Evolutionary conservation across 2,113 vertebrate species (phyloP), one percentile per base, ranked within the genome.

Genomic region (Epinephelus fuscoguttatus): DNA sequence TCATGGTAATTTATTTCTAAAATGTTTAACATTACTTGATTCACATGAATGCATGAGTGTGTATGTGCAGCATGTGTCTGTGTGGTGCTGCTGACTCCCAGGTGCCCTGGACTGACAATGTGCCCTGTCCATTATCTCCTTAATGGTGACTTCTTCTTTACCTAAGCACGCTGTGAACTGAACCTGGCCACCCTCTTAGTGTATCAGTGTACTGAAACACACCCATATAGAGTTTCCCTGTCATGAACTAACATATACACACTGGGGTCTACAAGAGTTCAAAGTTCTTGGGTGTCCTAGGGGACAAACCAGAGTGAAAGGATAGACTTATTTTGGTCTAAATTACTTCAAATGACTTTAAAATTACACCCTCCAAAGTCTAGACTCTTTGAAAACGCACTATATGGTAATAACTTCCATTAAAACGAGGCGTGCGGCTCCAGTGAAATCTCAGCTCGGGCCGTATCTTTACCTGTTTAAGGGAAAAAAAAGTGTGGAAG

Each of bases 261-360:
- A 80, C 63, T 13, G 1, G 79, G 92, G 91, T 94, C 91, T 88
- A 66, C 18, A 17, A 18, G 84, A 93, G 92, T 94, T 94, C 91
- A 92, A 84, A 90, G 86, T 87, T 93, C 88, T 95, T 92, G 78
- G 80, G 92, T 95, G 89, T 94, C 94, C 85, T 75, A 1, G 1
- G 78, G 85, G 82, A 88, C 78, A 74, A 86, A 79, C 83, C 56
- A 2, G 70, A 88, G 86, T 84, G 83, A 91, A 94, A 89, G 81
- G 81, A 91, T 78, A 60, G 60, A 73, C 81, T 84, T 91, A 84
- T 92, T 93, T 89, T 80, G 61, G 72, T 80, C 86, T 53, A 84
- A 90, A 91, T 88, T 14, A 88, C 83, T 82, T 85, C 13, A 84
- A 90, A 92, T 85, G 33, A 84, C 86, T 89, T 90, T 81, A 86